Evolutionary conservation across 2,113 vertebrate species (phyloP).

Genomic region (Cyprinus carpio): DNA sequence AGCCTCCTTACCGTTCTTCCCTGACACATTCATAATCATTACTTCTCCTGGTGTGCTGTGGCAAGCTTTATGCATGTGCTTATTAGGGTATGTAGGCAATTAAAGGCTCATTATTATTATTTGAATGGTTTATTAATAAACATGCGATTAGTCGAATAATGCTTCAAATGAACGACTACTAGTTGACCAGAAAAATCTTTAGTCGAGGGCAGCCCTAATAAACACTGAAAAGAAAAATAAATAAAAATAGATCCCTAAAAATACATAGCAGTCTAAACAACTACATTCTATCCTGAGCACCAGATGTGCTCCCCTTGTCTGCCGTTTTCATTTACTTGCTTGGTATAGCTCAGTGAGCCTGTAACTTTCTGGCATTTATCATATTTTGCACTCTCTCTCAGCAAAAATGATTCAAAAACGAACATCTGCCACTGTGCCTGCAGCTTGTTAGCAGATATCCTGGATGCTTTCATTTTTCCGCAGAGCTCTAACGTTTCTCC

Average conservation of each 20-base stretch:
- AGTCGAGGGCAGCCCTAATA: too few species aligned
- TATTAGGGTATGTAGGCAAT: too few species aligned
- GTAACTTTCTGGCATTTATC: constrained; percentile 59
- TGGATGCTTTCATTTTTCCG: constrained; percentile 55
- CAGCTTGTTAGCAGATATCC: constrained; percentile 34
- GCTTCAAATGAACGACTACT: too few species aligned
- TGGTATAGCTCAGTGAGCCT: constrained; percentile 55
- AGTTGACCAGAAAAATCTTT: too few species aligned
- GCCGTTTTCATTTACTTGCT: neutral
- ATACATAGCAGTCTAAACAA: neutral
- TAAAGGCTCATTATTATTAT: too few species aligned
- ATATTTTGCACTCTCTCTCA: constrained; percentile 61
- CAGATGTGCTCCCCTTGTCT: neutral
- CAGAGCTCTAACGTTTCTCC: constrained; percentile 61
- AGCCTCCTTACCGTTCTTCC: too few species aligned
- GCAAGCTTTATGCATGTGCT: too few species aligned
- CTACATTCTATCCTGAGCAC: neutral
- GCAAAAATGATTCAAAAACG: constrained; percentile 56
- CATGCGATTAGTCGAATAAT: too few species aligned
- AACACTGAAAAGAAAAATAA: neutral
- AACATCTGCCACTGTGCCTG: constrained; percentile 63
- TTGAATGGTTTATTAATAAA: too few species aligned
- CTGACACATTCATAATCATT: too few species aligned
- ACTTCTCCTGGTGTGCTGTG: too few species aligned
- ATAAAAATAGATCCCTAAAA: neutral